Evolutionary conservation across 2,888 invertebrate species (phyloP).

Genomic region (Aporophyla nigra): DNA sequence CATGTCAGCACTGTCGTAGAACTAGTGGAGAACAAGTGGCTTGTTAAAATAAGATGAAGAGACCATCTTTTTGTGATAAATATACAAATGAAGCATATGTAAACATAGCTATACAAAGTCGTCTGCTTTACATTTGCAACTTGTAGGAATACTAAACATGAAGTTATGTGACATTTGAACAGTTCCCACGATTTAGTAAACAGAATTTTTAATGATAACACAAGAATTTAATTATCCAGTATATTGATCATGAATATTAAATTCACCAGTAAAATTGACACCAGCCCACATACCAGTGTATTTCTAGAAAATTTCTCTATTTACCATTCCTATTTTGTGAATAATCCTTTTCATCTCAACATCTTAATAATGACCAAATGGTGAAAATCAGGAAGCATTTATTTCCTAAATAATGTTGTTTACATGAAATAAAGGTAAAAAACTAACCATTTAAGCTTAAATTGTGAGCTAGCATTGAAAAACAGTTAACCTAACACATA

Average conservation of each 20-base stretch:
- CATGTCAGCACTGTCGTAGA: conserved; percentile 30
- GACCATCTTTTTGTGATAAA: conserved; percentile 31
- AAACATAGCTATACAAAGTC: conserved; percentile 38
- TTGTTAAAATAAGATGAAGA: conserved; percentile 7
- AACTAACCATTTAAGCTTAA: neutral
- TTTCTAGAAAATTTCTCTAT: neutral
- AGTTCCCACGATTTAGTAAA: conserved; percentile 22
- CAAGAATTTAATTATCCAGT: neutral
- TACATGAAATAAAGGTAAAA: neutral
- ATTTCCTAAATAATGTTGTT: neutral
- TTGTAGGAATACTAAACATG: conserved; percentile 28
- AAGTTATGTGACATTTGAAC: conserved; percentile 12
- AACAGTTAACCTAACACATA: neutral
- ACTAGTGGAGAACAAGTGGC: conserved; percentile 19
- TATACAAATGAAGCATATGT: conserved; percentile 37
- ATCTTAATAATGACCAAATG: neutral
- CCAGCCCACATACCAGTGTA: neutral
- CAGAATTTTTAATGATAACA: conserved; percentile 6
- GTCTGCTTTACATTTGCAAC: conserved; percentile 21
- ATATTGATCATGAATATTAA: neutral
- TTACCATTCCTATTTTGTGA: neutral
- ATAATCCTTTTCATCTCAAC: no score
- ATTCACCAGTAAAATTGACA: neutral
- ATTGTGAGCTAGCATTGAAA: neutral
- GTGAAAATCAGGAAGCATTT: neutral